Percentiles rank a stretch among this genome's conserved stretches.
These are phyloP conservation scores for Sinocyclocheilus grahami DNA, from an alignment of 2,113 vertebrate genomes.

Conservation along the genomic window DNA sequence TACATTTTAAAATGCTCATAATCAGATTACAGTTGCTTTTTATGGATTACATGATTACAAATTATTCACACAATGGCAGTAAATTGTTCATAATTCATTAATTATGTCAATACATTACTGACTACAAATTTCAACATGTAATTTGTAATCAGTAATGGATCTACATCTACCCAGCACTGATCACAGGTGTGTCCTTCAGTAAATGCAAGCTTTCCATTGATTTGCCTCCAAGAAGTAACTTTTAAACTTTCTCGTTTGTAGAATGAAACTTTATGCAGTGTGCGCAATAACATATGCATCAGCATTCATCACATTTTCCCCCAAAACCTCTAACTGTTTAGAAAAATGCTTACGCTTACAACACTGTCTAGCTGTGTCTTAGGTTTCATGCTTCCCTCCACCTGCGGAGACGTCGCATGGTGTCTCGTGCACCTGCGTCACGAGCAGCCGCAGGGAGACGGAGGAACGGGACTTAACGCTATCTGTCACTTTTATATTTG, in stretches of 20 bases:
- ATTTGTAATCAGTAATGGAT: neutral
- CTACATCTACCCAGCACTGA: neutral
- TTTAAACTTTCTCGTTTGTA: neutral
- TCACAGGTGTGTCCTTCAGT: constrained; percentile 3
- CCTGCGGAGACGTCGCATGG: constrained; percentile 31
- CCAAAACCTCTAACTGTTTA: neutral
- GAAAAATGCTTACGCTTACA: constrained; percentile 6
- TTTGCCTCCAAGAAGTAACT: neutral
- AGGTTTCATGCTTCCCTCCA: constrained; percentile 18
- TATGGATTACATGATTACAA: no score
- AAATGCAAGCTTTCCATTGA: neutral
- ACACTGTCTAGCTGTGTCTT: constrained; percentile 28
- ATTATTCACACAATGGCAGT: no score
- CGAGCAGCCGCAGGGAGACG: constrained; percentile 3
- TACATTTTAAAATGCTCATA: no score
- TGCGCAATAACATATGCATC: constrained; percentile 1
- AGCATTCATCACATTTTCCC: neutral
- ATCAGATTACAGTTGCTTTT: no score
- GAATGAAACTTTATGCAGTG: constrained; percentile 5
- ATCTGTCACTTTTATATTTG: constrained; percentile 28
- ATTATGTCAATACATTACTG: no score
- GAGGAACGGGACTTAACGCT: neutral
- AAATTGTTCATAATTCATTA: no score
- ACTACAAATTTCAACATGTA: neutral
- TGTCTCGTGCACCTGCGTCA: constrained; percentile 17